Conservation (phyloP, 2,888 invertebrate species). For the Halictus ligatus region DNA sequence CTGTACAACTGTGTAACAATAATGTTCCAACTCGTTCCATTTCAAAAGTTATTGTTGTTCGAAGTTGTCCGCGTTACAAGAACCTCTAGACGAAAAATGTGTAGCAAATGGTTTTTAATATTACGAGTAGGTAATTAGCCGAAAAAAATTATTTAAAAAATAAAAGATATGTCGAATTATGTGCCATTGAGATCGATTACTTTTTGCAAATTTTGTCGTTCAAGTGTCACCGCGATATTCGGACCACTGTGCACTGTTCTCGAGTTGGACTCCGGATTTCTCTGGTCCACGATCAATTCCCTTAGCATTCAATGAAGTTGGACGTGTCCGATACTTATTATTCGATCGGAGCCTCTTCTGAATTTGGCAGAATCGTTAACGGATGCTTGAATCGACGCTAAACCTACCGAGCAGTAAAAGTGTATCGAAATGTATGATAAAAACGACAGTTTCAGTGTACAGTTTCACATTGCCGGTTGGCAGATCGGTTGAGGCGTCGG, state of each 20-base stretch:
- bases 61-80: too few relatives aligned
- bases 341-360: neutral
- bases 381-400: neutral
- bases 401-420: neutral
- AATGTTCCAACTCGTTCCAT: too few relatives aligned
- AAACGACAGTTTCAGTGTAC: neutral
- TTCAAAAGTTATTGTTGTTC: neutral
- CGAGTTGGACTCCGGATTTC: neutral
- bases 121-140: neutral
- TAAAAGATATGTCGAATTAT: neutral
- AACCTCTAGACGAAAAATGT: neutral
- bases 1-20: too few relatives aligned
- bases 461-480: neutral
- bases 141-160: neutral
- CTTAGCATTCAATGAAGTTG: neutral
- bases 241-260: neutral
- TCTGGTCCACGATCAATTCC: neutral
- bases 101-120: neutral
- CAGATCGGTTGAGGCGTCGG: too few relatives aligned
- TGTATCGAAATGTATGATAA: neutral
- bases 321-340: neutral
- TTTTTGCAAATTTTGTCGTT: neutral
- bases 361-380: neutral
- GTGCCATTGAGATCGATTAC: neutral
- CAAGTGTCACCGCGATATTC: neutral